Evolutionary conservation across 2,113 vertebrate species (phyloP).

Genomic region (Ploceus nigricollis): DNA sequence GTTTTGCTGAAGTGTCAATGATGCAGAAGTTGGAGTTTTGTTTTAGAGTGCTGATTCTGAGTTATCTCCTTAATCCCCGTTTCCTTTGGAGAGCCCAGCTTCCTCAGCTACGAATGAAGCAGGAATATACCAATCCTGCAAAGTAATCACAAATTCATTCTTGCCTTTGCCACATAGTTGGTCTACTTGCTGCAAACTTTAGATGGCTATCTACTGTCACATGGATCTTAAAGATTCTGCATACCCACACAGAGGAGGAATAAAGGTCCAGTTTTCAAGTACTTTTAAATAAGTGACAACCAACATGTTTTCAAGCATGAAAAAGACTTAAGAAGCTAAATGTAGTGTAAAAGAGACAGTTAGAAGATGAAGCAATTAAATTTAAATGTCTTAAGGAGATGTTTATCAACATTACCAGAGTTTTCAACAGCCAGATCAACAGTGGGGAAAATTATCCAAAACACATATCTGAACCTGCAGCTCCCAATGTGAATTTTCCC

Average conservation of each 20-base stretch:
- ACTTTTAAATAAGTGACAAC: neutral
- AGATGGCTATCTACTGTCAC: neutral
- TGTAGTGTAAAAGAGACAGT: neutral
- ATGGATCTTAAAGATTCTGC: neutral
- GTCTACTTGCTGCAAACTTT: neutral
- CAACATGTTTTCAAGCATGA: neutral
- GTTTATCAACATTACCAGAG: neutral
- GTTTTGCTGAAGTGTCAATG: neutral
- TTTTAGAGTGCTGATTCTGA: neutral
- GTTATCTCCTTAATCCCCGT: neutral
- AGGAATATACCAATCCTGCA: neutral
- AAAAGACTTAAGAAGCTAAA: neutral
- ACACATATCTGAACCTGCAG: neutral
- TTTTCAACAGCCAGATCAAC: neutral
- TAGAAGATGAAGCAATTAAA: neutral
- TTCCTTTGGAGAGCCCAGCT: neutral
- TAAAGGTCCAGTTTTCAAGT: neutral
- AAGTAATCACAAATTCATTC: neutral
- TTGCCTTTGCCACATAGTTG: neutral
- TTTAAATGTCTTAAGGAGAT: neutral
- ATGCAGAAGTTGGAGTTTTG: neutral
- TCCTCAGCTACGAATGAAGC: neutral
- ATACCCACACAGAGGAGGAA: neutral
- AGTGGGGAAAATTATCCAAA: neutral
- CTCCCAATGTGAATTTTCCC: neutral